Percentiles rank a stretch among this genome's conserved stretches.
phyloP scores from a whole-genome alignment of 2,113 vertebrate genomes.

The Vulpes ferrilata region DNA sequence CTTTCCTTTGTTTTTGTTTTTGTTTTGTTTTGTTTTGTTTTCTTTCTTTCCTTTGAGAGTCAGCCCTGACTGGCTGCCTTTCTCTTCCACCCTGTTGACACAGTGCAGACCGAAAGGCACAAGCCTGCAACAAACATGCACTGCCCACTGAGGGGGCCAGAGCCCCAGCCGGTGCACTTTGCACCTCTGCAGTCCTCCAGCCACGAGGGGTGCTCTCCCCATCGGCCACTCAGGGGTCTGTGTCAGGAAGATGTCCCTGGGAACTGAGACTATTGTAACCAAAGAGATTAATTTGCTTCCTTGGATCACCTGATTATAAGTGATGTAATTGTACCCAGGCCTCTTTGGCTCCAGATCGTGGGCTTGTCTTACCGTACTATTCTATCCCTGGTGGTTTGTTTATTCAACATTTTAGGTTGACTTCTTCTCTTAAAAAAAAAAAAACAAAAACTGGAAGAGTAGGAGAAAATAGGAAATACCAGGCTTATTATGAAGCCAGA shows the following conservation, averaged over 20 bases:
- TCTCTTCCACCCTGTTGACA: background rate
- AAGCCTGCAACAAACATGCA: background rate
- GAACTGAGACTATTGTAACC: background rate
- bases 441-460: background rate
- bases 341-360: background rate
- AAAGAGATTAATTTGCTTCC: background rate
- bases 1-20: no score
- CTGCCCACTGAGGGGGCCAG: rapidly evolving
- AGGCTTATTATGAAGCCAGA: slow-evolving; percentile 51
- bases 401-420: background rate
- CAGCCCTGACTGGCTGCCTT: rapidly evolving
- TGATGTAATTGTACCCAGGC: no score
- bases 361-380: rapidly evolving
- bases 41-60: no score
- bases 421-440: background rate
- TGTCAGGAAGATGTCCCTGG: background rate
- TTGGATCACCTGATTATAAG: no score
- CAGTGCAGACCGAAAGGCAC: rapidly evolving
- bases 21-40: no score
- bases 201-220: background rate
- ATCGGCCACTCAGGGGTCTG: background rate
- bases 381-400: background rate
- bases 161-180: rapidly evolving
- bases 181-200: background rate
- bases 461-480: slow-evolving; percentile 62